These are phyloP conservation scores for Monopterus albus DNA, from an alignment of 2,113 vertebrate genomes.

Conservation along the genomic window DNA sequence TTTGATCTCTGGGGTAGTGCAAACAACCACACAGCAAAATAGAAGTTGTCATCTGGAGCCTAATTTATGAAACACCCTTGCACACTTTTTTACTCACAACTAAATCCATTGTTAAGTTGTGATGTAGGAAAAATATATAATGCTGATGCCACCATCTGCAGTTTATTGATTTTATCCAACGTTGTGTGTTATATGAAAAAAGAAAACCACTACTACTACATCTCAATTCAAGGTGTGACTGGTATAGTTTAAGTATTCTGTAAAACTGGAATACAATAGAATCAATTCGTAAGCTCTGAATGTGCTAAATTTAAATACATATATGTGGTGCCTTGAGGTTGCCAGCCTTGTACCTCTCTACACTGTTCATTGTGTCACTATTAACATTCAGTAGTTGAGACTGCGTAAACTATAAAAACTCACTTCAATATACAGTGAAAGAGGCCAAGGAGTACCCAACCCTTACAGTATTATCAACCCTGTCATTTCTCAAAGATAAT, in stretches of 20 bases:
- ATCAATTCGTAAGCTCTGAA: conserved; percentile 21
- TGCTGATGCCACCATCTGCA: conserved; percentile 48
- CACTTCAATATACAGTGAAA: conserved; percentile 68
- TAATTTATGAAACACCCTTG: conserved; percentile 37
- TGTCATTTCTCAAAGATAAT: conserved; percentile 40
- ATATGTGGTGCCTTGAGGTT: conserved; percentile 45
- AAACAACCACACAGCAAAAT: conserved; percentile 45
- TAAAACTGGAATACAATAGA: conserved; percentile 39
- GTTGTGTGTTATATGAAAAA: conserved; percentile 21
- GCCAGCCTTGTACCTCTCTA: conserved; percentile 59
- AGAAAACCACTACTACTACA: background rate
- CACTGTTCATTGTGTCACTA: conserved; percentile 55
- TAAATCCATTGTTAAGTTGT: conserved; percentile 28
- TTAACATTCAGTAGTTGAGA: conserved; percentile 78
- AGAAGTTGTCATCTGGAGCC: conserved; percentile 43
- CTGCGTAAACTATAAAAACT: conserved; percentile 62
- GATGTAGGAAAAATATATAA: conserved; percentile 41
- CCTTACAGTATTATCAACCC: conserved; percentile 43
- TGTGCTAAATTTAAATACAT: conserved; percentile 55
- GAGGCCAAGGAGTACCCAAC: conserved; percentile 53
- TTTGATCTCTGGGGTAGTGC: conserved; percentile 53
- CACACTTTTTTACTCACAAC: conserved; percentile 25
- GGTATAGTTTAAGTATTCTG: conserved; percentile 20
- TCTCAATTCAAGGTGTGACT: too few relatives aligned
- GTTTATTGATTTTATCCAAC: conserved; percentile 30